These are phyloP conservation scores for Bombyx huttoni DNA, from an alignment of 2,888 invertebrate species.

Conservation along the genomic window DNA sequence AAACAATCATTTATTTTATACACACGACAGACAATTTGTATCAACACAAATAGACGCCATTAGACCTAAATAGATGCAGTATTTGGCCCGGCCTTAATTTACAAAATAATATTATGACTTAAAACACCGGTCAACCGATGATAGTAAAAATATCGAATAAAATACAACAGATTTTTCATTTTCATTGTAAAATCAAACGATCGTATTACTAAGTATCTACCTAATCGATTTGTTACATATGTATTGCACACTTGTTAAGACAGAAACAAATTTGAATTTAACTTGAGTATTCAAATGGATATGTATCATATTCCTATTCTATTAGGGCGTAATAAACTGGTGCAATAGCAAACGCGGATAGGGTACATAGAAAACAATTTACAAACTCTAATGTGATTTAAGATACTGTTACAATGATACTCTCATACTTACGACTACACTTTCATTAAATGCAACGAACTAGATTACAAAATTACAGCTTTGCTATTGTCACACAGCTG, in stretches of 20 bases:
- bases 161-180: constrained; percentile 69
- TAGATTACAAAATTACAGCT: constrained; percentile 38
- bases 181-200: constrained; percentile 61
- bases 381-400: constrained; percentile 38
- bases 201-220: constrained; percentile 65
- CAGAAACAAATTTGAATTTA: constrained; percentile 42
- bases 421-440: constrained; percentile 50
- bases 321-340: constrained; percentile 49
- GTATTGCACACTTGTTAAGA: constrained; percentile 67
- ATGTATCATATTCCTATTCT: constrained; percentile 64
- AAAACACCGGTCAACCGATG: constrained; percentile 36
- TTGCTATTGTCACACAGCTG: constrained; percentile 62
- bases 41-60: constrained; percentile 50
- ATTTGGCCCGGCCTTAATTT: constrained; percentile 71
- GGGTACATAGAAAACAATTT: constrained; percentile 20
- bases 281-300: constrained; percentile 66
- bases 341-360: constrained; percentile 50
- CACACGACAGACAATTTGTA: constrained; percentile 53
- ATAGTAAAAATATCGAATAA: constrained; percentile 64
- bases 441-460: constrained; percentile 60
- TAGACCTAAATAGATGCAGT: constrained; percentile 65
- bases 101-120: constrained; percentile 69
- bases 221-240: constrained; percentile 64
- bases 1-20: constrained; percentile 48
- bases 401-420: constrained; percentile 29